Conservation (phyloP, 2,888 invertebrate genomes). For the Metellina segmentata region DNA sequence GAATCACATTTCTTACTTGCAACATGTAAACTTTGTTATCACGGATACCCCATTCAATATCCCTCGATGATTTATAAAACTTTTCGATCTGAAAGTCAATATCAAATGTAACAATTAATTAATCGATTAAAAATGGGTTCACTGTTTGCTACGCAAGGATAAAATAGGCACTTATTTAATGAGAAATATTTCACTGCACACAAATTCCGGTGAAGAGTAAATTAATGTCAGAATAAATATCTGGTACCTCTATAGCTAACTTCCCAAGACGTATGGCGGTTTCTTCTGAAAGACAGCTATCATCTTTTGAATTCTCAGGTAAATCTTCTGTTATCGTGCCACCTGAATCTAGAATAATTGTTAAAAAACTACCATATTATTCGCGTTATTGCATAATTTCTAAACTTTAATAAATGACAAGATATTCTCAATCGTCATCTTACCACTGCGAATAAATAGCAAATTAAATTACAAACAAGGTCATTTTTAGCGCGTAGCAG, state of each 20-base stretch:
- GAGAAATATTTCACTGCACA: no score
- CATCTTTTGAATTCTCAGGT: slow-evolving; percentile 13
- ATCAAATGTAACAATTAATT: no score
- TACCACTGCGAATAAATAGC: no score
- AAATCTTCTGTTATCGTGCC: slow-evolving; percentile 41
- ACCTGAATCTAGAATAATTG: slow-evolving; percentile 26
- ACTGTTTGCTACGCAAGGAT: no score
- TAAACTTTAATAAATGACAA: no score
- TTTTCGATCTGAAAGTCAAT: slow-evolving; percentile 83
- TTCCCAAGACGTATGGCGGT: slow-evolving; percentile 84
- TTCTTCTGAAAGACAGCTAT: slow-evolving; percentile 83
- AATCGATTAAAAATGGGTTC: no score
- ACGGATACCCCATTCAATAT: slow-evolving; percentile 90
- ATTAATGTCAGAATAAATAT: neutral
- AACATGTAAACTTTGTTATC: slow-evolving; percentile 83
- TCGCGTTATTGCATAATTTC: no score
- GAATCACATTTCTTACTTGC: slow-evolving; percentile 81
- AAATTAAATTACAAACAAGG: no score
- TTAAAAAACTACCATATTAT: neutral
- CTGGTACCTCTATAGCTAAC: slow-evolving; percentile 82
- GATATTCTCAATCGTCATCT: no score
- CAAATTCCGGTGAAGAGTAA: no score
- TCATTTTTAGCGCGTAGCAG: no score
- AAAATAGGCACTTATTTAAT: no score
- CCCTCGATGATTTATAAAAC: slow-evolving; percentile 86